Evolutionary conservation across 2,797 vertebrate genomes (phyloP).

Genomic region (Sorex maritimensis): DNA sequence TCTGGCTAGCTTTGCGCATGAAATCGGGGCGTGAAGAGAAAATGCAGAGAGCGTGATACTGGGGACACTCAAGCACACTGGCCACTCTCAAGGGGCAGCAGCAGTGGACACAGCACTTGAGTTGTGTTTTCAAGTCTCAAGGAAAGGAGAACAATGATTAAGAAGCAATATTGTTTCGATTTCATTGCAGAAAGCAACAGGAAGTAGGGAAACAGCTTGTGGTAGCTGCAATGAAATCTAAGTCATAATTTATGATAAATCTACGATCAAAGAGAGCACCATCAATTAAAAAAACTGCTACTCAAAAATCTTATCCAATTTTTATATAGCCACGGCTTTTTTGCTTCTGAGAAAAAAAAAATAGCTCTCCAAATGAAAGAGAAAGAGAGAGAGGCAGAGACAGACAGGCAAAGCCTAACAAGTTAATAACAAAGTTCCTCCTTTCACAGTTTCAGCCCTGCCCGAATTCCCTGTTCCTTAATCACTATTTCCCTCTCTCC

Average conservation of each 20-base stretch:
- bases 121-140: slow-evolving; percentile 31
- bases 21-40: neutral
- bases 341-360: slow-evolving; percentile 26
- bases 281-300: slow-evolving; percentile 42
- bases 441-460: neutral
- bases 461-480: slow-evolving; percentile 57
- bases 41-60: neutral
- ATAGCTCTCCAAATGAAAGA: neutral
- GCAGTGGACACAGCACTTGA: neutral
- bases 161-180: slow-evolving; percentile 18
- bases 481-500: slow-evolving; percentile 62
- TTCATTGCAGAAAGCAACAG: neutral
- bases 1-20: neutral
- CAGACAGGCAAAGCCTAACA: slow-evolving; percentile 30
- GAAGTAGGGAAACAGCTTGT: neutral
- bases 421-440: slow-evolving; percentile 49
- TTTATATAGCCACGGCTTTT: neutral
- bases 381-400: neutral
- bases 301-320: slow-evolving; percentile 36
- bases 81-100: neutral
- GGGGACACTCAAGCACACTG: neutral
- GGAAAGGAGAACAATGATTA: slow-evolving; percentile 45
- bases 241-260: slow-evolving; percentile 15
- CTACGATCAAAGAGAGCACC: neutral
- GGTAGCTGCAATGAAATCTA: slow-evolving; percentile 16